A percentile compares a stretch with the other conserved stretches of the same genome.
These are phyloP conservation scores for Ridgeia piscesae DNA, from an alignment of 1,140 invertebrate species.

Conservation along the genomic window DNA sequence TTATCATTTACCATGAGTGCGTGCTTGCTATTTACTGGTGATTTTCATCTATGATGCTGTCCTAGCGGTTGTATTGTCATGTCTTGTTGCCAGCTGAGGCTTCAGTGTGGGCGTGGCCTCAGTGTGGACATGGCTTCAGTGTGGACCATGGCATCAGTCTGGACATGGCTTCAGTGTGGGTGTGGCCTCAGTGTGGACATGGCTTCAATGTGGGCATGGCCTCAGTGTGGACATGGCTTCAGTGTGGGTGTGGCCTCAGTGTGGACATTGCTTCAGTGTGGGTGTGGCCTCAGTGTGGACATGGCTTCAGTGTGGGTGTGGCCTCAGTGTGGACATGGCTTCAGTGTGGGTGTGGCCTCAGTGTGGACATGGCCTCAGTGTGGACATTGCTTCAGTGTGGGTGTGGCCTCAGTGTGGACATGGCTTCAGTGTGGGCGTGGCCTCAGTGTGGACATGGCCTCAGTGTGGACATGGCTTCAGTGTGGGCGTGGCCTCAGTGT, in stretches of 20 bases:
- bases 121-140: no score
- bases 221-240: no score
- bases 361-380: no score
- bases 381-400: no score
- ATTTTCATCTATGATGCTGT: neutral
- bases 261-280: neutral
- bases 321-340: neutral
- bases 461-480: no score
- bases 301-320: no score
- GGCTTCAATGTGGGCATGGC: no score
- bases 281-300: no score
- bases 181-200: no score
- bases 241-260: neutral
- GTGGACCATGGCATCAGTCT: neutral
- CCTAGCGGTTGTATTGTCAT: neutral
- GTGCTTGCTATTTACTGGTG: neutral
- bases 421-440: neutral
- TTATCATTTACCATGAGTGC: neutral
- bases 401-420: neutral
- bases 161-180: neutral
- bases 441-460: no score
- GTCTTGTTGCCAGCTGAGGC: no score
- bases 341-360: neutral
- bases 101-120: no score
- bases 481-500: neutral